Evolutionary conservation across 2,888 invertebrate species (phyloP).

Genomic region (Euproctis similis): DNA sequence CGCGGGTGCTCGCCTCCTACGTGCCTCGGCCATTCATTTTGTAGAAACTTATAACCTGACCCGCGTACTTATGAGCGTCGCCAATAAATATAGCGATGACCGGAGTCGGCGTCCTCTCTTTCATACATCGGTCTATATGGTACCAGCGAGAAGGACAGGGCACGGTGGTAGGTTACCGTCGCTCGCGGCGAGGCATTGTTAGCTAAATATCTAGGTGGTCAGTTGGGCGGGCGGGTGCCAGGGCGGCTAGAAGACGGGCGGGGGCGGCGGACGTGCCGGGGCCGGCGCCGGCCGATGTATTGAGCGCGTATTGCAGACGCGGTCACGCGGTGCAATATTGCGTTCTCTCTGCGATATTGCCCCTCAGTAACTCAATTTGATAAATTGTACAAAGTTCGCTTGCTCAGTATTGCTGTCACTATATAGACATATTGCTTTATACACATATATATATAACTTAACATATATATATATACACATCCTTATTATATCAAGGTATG

Average conservation of each 20-base stretch:
- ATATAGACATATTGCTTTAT: conserved; percentile 42
- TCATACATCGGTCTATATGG: conserved; percentile 31
- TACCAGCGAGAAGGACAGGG: conserved; percentile 49
- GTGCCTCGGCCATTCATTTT: conserved; percentile 73
- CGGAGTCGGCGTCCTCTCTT: conserved; percentile 60
- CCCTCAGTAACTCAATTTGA: conserved; percentile 74
- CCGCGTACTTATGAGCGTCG: conserved; percentile 76
- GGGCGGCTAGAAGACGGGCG: conserved; percentile 49
- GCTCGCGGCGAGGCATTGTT: conserved; percentile 68
- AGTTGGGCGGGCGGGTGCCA: conserved; percentile 56
- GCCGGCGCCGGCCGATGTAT: conserved; percentile 74
- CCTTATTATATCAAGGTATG: too few relatives aligned
- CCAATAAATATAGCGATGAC: conserved; percentile 76
- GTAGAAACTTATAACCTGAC: conserved; percentile 75
- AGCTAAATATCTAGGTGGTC: conserved; percentile 76
- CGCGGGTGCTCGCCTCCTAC: conserved; percentile 62
- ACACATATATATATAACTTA: too few relatives aligned
- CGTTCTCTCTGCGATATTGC: conserved; percentile 73
- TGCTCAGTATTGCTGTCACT: conserved; percentile 52
- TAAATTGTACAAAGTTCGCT: conserved; percentile 71
- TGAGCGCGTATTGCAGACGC: conserved; percentile 76
- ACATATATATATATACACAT: too few relatives aligned
- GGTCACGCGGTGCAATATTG: conserved; percentile 77
- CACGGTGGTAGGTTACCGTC: conserved; percentile 39
- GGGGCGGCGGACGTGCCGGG: conserved; percentile 62